phyloP scores from a whole-genome alignment of 2,113 vertebrate species.

The Hippocampus zosterae region DNA sequence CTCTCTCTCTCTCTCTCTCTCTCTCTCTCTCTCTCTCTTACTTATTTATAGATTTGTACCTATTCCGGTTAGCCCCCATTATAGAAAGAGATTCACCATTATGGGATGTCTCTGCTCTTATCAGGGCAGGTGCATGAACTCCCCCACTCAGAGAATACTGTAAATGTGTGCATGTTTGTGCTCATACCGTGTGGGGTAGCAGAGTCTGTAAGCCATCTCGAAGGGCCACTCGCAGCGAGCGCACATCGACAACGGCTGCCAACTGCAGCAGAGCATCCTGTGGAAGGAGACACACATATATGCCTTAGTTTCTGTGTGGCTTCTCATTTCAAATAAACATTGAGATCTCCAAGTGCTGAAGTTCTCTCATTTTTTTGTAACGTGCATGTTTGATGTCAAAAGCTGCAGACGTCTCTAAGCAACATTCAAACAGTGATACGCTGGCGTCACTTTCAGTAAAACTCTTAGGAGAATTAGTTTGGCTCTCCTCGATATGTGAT shows the following conservation, averaged over 20 bases:
- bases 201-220: conserved; percentile 76
- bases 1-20: too few species aligned
- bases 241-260: conserved; percentile 73
- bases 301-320: conserved; percentile 32
- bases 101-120: conserved; percentile 8
- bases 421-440: conserved; percentile 36
- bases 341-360: conserved; percentile 18
- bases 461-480: conserved; percentile 30
- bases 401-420: conserved; percentile 28
- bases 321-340: conserved; percentile 37
- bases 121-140: conserved; percentile 10
- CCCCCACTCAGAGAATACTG: neutral
- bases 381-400: conserved; percentile 29
- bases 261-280: conserved; percentile 84
- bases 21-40: too few species aligned
- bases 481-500: conserved; percentile 18
- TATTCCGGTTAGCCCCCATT: too few species aligned
- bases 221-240: conserved; percentile 72
- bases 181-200: conserved; percentile 72
- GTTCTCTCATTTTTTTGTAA: conserved; percentile 30
- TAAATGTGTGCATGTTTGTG: conserved; percentile 10
- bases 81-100: neutral
- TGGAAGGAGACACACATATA: conserved; percentile 55
- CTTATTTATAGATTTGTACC: too few species aligned
- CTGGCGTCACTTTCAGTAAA: conserved; percentile 23